Evolutionary conservation across 2,797 vertebrate species (phyloP), one percentile per base, ranked within the genome.

Genomic region (Cirrhinus molitorella): DNA sequence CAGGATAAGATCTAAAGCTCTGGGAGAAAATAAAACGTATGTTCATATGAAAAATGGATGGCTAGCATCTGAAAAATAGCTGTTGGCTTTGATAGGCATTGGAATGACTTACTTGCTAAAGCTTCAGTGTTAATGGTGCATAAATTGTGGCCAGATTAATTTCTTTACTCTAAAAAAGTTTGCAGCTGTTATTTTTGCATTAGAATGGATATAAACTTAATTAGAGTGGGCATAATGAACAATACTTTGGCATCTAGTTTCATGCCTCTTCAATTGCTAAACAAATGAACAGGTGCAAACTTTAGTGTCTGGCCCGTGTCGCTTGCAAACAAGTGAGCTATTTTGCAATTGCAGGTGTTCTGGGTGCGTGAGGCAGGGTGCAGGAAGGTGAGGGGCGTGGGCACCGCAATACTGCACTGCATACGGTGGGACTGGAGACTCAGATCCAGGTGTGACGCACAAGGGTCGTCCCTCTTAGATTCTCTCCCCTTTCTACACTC

Each of bases 401-500:
- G 70, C 72, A 76, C 73, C 31, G 25, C 59, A 72, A 79, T 84
- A 85, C 63, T 79, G 78, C 55, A 63, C 61, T 89, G 90, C 85
- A 92, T 86, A 86, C 86, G 87, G 87, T 88, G 72, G 77, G 87
- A 88, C 88, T 89, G 90, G 83, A 87, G 86, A 88, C 88, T 74
- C 88, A 86, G 88, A 89, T 90, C 85, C 89, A 90, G 81, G 23
- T 40, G 40, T 31, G 74, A 73, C 4, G 51, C 25, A 71, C 78
- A 68, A 74, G 4, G 57, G 47, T 80, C 47, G 83, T 63, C 47
- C 84, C 83, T 89, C 88, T 85, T 89, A 92, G 67, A 91, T 81
- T 89, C 68, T 72, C 73, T 72, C 55, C 21, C 65, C 89, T 88
- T 88, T 85, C 91, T 94, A 92, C 79, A 90, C 83, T 90, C 86